Base-by-base conservation (phyloP, 2,113 vertebrate genomes). In the Mormoops blainvillei region DNA sequence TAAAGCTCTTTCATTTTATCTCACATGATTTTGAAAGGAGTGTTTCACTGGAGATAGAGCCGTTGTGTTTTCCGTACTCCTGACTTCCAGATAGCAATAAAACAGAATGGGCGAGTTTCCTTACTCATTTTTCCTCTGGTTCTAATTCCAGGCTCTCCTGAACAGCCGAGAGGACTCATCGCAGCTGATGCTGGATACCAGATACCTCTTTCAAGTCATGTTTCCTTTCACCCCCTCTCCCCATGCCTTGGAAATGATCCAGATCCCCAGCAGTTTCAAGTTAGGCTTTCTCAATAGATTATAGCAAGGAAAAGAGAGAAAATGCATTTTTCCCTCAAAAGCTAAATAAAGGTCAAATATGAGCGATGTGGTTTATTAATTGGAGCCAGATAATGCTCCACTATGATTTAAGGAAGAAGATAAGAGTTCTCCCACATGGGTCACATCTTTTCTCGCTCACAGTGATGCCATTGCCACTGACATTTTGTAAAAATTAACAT, bases 191-290 rank as follows among this genome's bases (percentile, higher is more conserved):
- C 91, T 99, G 19, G 99, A 99, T 48, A 98, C 99, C 89, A 99
- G 99, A 78, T 99, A 99, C 20, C 99, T 98, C 95, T 99, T 99
- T 98, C 99, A 99, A 99, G 99, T 99, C 98, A 99, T 98, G 0
- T 99, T 99, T 98, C 99, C 99, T 50, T 99, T 99, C 97, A 99
- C 98, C 68, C 97, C 98, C 0, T 99, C 99, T 18, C 98, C 99
- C 0, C 99, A 99, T 67, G 99, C 99, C 67, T 98, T 99, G 98
- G 99, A 99, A 98, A 98, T 98, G 94, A 99, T 99, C 88, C 99
- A 99, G 98, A 97, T 99, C 87, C 99, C 99, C 74, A 99, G 95
- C 98, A 99, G 99, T 97, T 99, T 99, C 94, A 99, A 98, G 92
- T 98, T 99, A 76, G 97, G 98, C 96, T 99, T 99, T 96, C 98